These are phyloP conservation scores for Chrysomela aeneicollis DNA, from an alignment of 2,888 invertebrate genomes.

Conservation along the genomic window DNA sequence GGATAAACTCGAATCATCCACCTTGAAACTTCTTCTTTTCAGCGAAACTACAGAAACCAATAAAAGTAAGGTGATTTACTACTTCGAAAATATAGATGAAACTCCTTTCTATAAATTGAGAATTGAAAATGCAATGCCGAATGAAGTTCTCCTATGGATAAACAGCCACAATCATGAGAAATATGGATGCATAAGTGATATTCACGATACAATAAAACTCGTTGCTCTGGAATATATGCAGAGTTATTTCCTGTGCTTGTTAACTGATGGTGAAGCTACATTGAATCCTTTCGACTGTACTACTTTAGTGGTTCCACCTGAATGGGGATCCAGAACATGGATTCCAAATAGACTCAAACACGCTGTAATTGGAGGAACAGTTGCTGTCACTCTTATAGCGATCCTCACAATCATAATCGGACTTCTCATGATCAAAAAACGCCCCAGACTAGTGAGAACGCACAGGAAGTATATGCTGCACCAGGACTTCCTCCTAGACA, in stretches of 20 bases:
- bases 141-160: constrained; percentile 31
- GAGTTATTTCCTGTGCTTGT: constrained; percentile 30
- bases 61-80: constrained; percentile 29
- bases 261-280: constrained; percentile 14
- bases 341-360: constrained; percentile 29
- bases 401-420: constrained; percentile 16
- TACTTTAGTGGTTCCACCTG: constrained; percentile 21
- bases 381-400: constrained; percentile 13
- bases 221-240: constrained; percentile 16
- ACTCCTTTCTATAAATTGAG: constrained; percentile 32
- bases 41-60: constrained; percentile 24
- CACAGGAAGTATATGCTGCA: background rate
- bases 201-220: constrained; percentile 22
- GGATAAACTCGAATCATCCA: too few species aligned
- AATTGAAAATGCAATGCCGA: constrained; percentile 19
- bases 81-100: constrained; percentile 27
- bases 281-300: constrained; percentile 38
- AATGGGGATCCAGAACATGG: constrained; percentile 29
- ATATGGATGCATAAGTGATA: constrained; percentile 28
- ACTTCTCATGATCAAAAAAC: constrained; percentile 22
- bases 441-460: constrained; percentile 27
- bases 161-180: constrained; percentile 25
- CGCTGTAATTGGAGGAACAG: constrained; percentile 16
- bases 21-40: constrained; percentile 9
- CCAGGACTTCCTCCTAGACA: background rate